Conservation (phyloP, 1,140 invertebrate species). For the Spodoptera frugiperda region DNA sequence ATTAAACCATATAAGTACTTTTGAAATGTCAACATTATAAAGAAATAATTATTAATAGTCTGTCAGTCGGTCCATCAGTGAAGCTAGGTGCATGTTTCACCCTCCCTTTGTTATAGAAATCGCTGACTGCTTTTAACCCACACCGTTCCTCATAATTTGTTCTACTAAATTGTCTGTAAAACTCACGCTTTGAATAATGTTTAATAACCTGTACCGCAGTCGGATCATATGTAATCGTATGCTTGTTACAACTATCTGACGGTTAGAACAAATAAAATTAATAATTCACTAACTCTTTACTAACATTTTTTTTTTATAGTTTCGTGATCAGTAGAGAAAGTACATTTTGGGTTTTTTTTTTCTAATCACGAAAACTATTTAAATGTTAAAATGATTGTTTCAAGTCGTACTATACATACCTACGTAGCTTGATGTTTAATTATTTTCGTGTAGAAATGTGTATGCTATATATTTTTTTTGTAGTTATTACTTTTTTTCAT, state of each 20-base stretch:
- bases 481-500: not conserved
- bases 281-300: slow-evolving; percentile 43
- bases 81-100: too few species aligned
- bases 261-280: slow-evolving; percentile 63
- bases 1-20: too few species aligned
- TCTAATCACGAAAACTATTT: slow-evolving; percentile 36
- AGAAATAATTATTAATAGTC: too few species aligned
- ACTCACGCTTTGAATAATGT: slow-evolving; percentile 80
- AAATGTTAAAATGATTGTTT: slow-evolving; percentile 18
- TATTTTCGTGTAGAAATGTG: slow-evolving; percentile 16
- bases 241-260: slow-evolving; percentile 53
- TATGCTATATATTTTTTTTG: slow-evolving; percentile 28
- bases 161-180: slow-evolving; percentile 85
- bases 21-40: too few species aligned
- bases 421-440: slow-evolving; percentile 12
- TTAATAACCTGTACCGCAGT: slow-evolving; percentile 81
- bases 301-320: slow-evolving; percentile 3
- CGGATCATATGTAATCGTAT: slow-evolving; percentile 75
- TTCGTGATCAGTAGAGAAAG: slow-evolving; percentile 17
- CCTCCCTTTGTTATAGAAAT: not conserved
- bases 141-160: slow-evolving; percentile 76
- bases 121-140: slow-evolving; percentile 54
- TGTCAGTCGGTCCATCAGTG: too few species aligned
- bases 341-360: not conserved
- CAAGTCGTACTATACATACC: not conserved